phyloP scores from a whole-genome alignment of 1,140 invertebrate genomes.

The Leguminivora glycinivorella region DNA sequence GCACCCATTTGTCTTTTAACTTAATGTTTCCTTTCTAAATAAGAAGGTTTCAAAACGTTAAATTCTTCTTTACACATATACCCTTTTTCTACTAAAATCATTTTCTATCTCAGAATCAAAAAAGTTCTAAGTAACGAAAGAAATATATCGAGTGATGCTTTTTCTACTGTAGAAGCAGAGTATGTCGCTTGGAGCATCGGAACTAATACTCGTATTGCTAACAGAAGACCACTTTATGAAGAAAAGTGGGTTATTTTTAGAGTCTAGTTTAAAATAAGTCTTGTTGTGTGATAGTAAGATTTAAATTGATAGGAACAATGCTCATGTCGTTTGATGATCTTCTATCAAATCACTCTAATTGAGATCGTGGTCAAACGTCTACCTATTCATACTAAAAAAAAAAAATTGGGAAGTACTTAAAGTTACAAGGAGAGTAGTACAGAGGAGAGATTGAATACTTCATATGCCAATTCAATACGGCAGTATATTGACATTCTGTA shows the following conservation, averaged over 20 bases:
- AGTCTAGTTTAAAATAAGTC: neutral
- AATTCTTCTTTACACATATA: neutral
- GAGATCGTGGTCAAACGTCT: no score
- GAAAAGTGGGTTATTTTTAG: slow-evolving; percentile 4
- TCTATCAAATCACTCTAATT: slow-evolving; percentile 1
- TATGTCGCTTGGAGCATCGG: neutral
- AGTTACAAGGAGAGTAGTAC: no score
- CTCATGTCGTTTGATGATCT: neutral
- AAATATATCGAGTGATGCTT: neutral
- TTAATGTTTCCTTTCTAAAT: neutral
- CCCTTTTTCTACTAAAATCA: neutral
- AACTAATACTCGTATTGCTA: slow-evolving; percentile 8
- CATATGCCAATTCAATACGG: no score
- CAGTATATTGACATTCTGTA: no score
- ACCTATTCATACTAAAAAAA: no score
- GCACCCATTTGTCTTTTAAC: slow-evolving; percentile 4
- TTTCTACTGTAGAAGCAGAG: neutral
- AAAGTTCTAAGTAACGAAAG: neutral
- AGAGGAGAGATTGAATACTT: no score
- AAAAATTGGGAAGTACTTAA: no score
- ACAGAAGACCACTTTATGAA: slow-evolving; percentile 16
- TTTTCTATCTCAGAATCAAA: neutral
- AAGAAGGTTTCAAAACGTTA: neutral
- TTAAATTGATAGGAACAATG: neutral
- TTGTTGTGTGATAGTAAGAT: neutral